A percentile compares a stretch with the other conserved stretches of the same genome.
Conservation (phyloP, 1,140 invertebrate species). For the Oryctes rhinoceros region DNA sequence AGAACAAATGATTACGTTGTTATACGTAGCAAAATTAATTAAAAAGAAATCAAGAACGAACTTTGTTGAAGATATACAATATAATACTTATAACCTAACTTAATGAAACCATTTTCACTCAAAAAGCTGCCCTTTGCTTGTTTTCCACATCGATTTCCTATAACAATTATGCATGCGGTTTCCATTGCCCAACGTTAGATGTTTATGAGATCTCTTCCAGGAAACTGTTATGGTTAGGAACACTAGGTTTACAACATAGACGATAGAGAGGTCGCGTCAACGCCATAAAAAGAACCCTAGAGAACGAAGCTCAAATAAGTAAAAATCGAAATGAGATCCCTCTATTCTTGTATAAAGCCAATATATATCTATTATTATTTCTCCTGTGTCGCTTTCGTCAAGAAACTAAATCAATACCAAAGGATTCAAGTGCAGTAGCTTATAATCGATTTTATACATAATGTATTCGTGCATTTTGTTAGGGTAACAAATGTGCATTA, state of each 20-base stretch:
- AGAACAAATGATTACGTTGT: too few relatives aligned
- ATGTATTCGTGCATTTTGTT: too few relatives aligned
- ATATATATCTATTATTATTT: background rate
- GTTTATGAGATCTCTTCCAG: constrained; percentile 9
- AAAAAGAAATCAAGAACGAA: too few relatives aligned
- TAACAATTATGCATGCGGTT: constrained; percentile 35
- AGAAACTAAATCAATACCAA: background rate
- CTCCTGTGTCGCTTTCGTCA: background rate
- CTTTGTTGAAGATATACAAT: too few relatives aligned
- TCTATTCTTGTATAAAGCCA: background rate
- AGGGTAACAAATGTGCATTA: too few relatives aligned
- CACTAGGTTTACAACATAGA: background rate
- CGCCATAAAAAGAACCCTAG: background rate
- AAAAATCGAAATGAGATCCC: background rate
- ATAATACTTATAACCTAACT: too few relatives aligned
- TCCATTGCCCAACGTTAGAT: background rate
- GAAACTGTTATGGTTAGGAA: background rate
- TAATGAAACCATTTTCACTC: too few relatives aligned
- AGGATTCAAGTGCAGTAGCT: background rate
- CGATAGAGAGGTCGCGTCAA: background rate
- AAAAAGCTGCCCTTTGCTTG: background rate
- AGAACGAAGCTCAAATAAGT: background rate
- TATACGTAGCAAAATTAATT: too few relatives aligned
- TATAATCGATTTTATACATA: too few relatives aligned
- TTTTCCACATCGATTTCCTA: constrained; percentile 12